Base-by-base conservation (phyloP, 2,797 vertebrate species). In the Micromesistius poutassou region DNA sequence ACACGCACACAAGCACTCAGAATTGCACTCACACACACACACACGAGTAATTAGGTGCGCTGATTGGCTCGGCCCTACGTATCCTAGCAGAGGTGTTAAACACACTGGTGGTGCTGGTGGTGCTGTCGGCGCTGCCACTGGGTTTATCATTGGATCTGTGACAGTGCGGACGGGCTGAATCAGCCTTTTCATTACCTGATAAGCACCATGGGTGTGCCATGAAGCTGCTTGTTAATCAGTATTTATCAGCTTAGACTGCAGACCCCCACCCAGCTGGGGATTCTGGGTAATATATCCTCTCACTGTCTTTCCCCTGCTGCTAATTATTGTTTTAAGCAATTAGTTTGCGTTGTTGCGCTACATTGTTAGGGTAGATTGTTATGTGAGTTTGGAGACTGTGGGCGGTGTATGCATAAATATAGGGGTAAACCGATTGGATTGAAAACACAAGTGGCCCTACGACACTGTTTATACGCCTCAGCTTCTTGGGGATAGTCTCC, bases 31-130 rank as follows among this genome's bases (percentile, higher is more conserved):
- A 28, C 13, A 4, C 42, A 46, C 8, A 50, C 74, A 4, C 30
- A 35, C 71, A 42, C 55, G 76, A 55, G 76, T 42, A 87, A 89
- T 87, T 82, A 86, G 86, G 89, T 77, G 83, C 81, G 84, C 87
- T 88, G 89, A 89, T 92, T 90, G 90, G 88, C 90, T 87, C 88
- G 88, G 87, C 89, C 82, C 87, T 83, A 82, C 85, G 81, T 88
- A 88, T 82, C 85, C 84, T 36, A 14, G 80, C 72, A 36, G 84
- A 87, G 80, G 78, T 62, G 50, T 62, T n/a, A n/a, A n/a, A 62
- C 5, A 62, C 22, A 5, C 50, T 62, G 50, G 55, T 10, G 55
- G 22, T 62, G 55, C 46, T 62, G 55, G 55, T 1, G 55, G 22
- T 9, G 22, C 50, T 55, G 50, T 22, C 6, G 55, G 22, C 22